These are phyloP conservation scores for Sebastes glaucus DNA, from an alignment of 2,797 vertebrate species.

Conservation along the genomic window DNA sequence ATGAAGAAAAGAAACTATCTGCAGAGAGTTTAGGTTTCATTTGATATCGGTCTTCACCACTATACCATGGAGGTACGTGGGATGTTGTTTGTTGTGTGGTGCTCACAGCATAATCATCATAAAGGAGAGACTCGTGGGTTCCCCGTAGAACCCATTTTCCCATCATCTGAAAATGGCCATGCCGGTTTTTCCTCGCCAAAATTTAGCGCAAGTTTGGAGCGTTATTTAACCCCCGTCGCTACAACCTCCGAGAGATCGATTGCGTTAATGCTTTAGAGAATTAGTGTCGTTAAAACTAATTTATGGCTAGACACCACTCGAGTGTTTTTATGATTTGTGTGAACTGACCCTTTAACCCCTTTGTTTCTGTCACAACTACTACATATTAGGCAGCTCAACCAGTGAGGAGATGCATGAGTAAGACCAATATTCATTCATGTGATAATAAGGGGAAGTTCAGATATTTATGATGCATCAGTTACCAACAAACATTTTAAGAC, in stretches of 20 bases:
- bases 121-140: too few species aligned
- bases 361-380: background rate
- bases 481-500: background rate
- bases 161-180: too few species aligned
- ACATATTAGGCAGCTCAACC: background rate
- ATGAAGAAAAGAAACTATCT: background rate
- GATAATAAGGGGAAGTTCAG: background rate
- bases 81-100: background rate
- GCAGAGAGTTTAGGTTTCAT: background rate
- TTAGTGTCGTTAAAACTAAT: too few species aligned
- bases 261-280: too few species aligned
- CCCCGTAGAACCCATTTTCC: too few species aligned
- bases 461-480: background rate
- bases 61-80: background rate
- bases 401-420: background rate
- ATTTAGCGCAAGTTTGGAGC: too few species aligned
- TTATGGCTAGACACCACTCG: too few species aligned
- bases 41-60: background rate
- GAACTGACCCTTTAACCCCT: background rate
- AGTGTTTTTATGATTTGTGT: background rate
- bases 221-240: too few species aligned
- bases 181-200: too few species aligned
- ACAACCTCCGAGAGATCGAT: too few species aligned
- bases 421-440: background rate
- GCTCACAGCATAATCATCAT: background rate